phyloP scores from a whole-genome alignment of 2,888 invertebrate genomes.

The Eucera pruinosa region DNA sequence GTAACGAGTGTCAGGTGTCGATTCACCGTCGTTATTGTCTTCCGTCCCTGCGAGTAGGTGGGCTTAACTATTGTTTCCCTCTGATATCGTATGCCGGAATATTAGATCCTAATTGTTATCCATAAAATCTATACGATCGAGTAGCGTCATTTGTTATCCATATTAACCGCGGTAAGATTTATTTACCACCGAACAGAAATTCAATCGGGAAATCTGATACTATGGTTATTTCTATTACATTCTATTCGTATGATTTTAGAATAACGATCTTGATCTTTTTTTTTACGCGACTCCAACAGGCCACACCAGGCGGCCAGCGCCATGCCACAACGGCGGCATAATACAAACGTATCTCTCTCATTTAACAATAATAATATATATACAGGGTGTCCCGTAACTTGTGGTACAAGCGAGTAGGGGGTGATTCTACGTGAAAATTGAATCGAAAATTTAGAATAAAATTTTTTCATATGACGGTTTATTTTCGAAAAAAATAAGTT shows the following conservation, averaged over 20 bases:
- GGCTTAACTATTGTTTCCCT: slow-evolving; percentile 40
- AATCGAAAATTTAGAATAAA: too few species aligned
- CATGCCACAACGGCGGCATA: too few species aligned
- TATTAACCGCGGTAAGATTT: not conserved
- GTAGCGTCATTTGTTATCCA: slow-evolving; percentile 2
- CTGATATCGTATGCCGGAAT: slow-evolving; percentile 20
- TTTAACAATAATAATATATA: too few species aligned
- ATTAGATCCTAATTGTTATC: slow-evolving; percentile 41
- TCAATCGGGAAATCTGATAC: slow-evolving; percentile 2
- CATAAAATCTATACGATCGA: slow-evolving; percentile 4
- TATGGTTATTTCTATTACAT: not conserved
- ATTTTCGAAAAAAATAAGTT: too few species aligned
- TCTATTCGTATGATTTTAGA: not conserved
- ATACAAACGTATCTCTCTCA: too few species aligned
- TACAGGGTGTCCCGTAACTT: too few species aligned
- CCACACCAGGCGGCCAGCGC: too few species aligned
- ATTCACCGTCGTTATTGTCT: slow-evolving; percentile 46
- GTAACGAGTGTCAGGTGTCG: slow-evolving; percentile 59
- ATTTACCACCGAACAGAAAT: not conserved
- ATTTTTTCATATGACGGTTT: too few species aligned
- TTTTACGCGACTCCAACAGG: too few species aligned
- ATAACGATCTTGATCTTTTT: too few species aligned
- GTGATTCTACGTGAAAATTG: too few species aligned
- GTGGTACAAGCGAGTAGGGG: too few species aligned
- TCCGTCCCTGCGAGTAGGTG: slow-evolving; percentile 39